A percentile compares a stretch with the other conserved stretches of the same genome.
Evolutionary conservation across 2,888 invertebrate species (phyloP).

Genomic region (Chamaedrilus cognettii): DNA sequence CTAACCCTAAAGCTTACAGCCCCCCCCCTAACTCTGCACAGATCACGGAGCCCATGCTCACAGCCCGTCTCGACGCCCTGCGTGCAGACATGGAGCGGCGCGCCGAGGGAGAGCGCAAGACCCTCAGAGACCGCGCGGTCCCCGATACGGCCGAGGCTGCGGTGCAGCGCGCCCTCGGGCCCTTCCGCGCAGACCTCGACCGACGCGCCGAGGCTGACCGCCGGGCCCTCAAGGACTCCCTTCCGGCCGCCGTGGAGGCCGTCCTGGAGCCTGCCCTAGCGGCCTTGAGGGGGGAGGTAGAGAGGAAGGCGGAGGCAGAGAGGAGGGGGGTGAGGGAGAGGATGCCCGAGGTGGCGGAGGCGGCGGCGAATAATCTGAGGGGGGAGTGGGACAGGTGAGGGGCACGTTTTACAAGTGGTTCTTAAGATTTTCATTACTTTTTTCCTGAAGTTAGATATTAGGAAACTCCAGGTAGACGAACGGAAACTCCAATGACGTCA

Average conservation of each 20-base stretch:
- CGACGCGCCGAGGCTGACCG: background rate
- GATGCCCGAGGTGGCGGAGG: too few relatives aligned
- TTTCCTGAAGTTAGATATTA: too few relatives aligned
- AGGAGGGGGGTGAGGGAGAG: too few relatives aligned
- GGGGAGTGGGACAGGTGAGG: too few relatives aligned
- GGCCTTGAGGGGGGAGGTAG: background rate
- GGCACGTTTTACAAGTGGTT: too few relatives aligned
- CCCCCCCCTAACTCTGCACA: too few relatives aligned
- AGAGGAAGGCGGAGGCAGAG: background rate
- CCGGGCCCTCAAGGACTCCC: background rate
- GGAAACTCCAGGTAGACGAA: too few relatives aligned
- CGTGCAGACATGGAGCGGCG: background rate
- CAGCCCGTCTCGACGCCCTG: background rate
- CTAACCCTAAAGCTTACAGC: too few relatives aligned
- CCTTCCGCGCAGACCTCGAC: background rate
- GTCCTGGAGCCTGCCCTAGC: background rate
- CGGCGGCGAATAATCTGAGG: too few relatives aligned
- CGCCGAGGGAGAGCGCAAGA: background rate
- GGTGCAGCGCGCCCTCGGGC: background rate
- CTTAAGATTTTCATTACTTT: too few relatives aligned
- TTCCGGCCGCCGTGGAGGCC: background rate
- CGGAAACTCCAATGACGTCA: too few relatives aligned
- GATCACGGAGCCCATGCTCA: background rate
- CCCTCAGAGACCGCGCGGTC: background rate
- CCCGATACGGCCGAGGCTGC: background rate